Conservation (phyloP, 2,797 vertebrate genomes). For the Buphagus erythrorhynchus region DNA sequence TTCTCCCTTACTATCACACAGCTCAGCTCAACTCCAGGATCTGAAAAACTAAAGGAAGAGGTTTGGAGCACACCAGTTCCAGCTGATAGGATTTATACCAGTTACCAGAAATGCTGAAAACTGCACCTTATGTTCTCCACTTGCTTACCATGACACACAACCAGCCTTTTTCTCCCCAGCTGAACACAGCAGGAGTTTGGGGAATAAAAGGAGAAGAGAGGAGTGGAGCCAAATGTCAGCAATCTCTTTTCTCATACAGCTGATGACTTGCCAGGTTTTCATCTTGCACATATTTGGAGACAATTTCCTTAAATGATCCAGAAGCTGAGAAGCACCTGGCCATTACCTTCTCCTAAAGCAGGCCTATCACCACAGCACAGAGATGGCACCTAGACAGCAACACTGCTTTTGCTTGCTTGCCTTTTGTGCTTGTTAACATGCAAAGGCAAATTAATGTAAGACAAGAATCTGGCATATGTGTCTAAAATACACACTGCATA, state of each 20-base stretch:
- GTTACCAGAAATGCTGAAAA: background rate
- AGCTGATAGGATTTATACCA: background rate
- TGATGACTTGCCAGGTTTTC: background rate
- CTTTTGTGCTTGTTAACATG: background rate
- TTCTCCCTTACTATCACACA: background rate
- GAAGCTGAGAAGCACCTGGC: background rate
- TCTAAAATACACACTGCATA: slow-evolving; percentile 27
- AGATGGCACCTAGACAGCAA: background rate
- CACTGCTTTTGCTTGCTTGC: background rate
- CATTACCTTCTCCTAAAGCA: background rate
- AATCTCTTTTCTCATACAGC: background rate
- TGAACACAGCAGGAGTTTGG: background rate
- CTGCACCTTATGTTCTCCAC: background rate
- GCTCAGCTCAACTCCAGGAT: background rate
- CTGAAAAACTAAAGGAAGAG: background rate
- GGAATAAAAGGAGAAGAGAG: background rate
- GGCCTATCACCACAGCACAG: background rate
- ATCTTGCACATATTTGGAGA: background rate
- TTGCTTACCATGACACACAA: background rate
- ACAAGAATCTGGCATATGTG: slow-evolving; percentile 2
- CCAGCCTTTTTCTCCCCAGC: background rate
- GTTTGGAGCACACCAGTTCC: background rate
- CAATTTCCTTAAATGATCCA: background rate
- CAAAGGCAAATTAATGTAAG: slow-evolving; percentile 36
- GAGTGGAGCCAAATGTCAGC: background rate